These are phyloP conservation scores for Xenotilapia flavipinnis DNA, from an alignment of 2,113 vertebrate genomes.

Conservation along the genomic window DNA sequence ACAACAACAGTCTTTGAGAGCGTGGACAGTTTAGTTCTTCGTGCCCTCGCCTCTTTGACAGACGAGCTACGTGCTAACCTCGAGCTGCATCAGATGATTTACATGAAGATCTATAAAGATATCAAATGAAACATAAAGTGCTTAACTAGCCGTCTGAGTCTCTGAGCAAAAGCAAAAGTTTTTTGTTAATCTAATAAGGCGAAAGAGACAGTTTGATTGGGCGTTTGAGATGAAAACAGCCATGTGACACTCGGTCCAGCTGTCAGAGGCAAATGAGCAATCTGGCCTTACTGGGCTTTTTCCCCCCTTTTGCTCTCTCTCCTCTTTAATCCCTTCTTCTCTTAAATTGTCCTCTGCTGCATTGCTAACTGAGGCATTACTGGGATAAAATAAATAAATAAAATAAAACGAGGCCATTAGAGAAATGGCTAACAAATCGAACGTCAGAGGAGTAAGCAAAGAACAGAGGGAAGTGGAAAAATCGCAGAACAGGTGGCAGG, in stretches of 20 bases:
- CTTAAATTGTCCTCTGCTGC: neutral
- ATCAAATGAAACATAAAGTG: neutral
- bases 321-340: neutral
- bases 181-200: slow-evolving; percentile 7
- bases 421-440: neutral
- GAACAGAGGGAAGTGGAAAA: neutral
- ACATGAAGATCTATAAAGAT: neutral
- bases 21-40: neutral
- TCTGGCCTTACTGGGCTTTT: neutral
- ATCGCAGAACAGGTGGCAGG: neutral
- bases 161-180: neutral
- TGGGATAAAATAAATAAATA: neutral
- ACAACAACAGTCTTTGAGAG: neutral
- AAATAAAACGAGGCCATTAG: neutral
- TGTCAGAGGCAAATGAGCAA: slow-evolving; percentile 26
- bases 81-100: neutral
- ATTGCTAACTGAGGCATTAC: slow-evolving; percentile 2
- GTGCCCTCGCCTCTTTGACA: neutral
- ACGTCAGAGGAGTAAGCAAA: neutral
- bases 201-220: slow-evolving; percentile 8
- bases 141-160: neutral
- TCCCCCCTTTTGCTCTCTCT: too few species aligned
- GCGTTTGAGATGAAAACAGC: neutral
- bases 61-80: neutral
- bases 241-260: slow-evolving; percentile 12